Percentiles rank a stretch among this genome's conserved stretches.
Conservation (phyloP, 2,113 vertebrate genomes). For the Xenopus borealis region DNA sequence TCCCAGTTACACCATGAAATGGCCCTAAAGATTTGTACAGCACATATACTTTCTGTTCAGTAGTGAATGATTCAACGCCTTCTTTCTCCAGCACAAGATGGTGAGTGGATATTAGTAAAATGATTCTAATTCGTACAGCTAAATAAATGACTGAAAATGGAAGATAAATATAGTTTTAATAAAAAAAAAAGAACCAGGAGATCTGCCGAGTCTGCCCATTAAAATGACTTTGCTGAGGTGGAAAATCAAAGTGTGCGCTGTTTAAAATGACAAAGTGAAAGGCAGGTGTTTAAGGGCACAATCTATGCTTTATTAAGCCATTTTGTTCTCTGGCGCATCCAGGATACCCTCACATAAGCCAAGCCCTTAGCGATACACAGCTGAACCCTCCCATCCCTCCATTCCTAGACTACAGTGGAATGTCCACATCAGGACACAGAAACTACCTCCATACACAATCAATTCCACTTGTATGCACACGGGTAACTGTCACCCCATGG, state of each 20-base stretch:
- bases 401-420: slow-evolving; percentile 19
- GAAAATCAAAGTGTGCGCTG: background rate
- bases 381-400: slow-evolving; percentile 3
- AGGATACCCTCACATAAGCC: background rate
- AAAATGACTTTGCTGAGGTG: too few species aligned
- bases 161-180: too few species aligned
- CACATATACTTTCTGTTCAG: background rate
- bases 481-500: background rate
- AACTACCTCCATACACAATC: slow-evolving; percentile 14
- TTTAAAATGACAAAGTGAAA: background rate
- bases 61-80: too few species aligned
- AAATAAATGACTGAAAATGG: too few species aligned
- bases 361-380: slow-evolving; percentile 29
- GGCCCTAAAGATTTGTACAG: background rate
- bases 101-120: too few species aligned
- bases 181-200: too few species aligned
- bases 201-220: too few species aligned
- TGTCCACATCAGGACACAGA: slow-evolving; percentile 5
- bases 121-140: too few species aligned
- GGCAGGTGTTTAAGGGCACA: slow-evolving; percentile 10
- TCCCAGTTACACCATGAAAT: background rate
- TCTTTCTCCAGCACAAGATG: too few species aligned
- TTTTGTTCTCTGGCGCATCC: slow-evolving; percentile 26
- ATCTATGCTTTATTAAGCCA: background rate
- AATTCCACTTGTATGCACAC: slow-evolving; percentile 37